phyloP scores from a whole-genome alignment of 2,797 vertebrate genomes.

The Enteromius paludinosus region DNA sequence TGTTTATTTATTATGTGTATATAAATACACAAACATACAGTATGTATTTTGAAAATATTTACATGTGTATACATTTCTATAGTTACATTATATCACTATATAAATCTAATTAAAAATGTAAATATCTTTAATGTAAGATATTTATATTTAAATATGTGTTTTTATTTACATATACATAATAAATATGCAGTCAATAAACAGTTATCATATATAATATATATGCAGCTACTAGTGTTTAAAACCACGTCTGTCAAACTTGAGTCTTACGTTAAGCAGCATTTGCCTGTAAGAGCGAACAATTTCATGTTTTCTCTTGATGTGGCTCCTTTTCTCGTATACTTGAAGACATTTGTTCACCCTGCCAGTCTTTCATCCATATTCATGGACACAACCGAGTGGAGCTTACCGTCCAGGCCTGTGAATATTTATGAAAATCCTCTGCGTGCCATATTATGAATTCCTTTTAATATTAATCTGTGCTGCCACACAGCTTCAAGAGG shows the following conservation, averaged over 20 bases:
- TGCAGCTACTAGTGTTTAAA: background rate
- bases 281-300: background rate
- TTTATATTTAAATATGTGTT: too few relatives aligned
- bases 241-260: background rate
- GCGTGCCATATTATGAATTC: conserved; percentile 64
- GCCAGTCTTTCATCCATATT: conserved; percentile 67
- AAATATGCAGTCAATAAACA: too few relatives aligned
- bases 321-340: conserved; percentile 33
- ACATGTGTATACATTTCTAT: too few relatives aligned
- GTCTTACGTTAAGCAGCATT: conserved; percentile 8
- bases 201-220: background rate
- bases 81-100: too few relatives aligned
- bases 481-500: conserved; percentile 59
- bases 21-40: too few relatives aligned
- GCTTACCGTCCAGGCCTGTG: conserved; percentile 64
- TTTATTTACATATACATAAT: too few relatives aligned
- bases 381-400: conserved; percentile 59
- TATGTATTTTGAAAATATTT: too few relatives aligned
- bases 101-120: too few relatives aligned
- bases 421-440: conserved; percentile 70
- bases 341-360: conserved; percentile 60
- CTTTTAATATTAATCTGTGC: conserved; percentile 69
- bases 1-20: too few relatives aligned
- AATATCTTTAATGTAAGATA: too few relatives aligned
- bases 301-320: conserved; percentile 24